Conservation (phyloP, 1,140 invertebrate species). For the Anastatus disparis region DNA sequence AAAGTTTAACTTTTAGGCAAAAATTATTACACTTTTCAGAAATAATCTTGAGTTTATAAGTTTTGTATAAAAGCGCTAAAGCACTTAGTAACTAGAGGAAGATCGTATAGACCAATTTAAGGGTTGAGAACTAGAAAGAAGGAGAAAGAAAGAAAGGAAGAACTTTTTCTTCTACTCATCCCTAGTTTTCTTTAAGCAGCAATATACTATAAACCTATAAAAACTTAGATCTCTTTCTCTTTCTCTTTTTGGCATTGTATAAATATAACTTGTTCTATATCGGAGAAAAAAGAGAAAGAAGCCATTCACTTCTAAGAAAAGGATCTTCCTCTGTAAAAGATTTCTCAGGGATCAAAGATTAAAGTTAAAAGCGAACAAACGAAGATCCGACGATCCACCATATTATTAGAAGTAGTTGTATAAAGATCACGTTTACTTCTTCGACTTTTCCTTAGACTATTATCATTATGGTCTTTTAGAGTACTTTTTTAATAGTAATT, state of each 20-base stretch:
- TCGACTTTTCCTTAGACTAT: no score
- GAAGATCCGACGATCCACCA: no score
- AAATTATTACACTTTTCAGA: not conserved
- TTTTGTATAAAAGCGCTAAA: not conserved
- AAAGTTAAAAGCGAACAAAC: not conserved
- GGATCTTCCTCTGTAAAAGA: not conserved
- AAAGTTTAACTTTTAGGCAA: not conserved
- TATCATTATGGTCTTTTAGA: no score
- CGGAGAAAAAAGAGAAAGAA: not conserved
- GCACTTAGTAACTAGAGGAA: not conserved
- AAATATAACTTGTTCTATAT: not conserved
- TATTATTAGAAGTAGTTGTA: no score
- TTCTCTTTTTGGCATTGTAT: not conserved
- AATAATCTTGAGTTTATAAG: not conserved
- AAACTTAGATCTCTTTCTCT: not conserved
- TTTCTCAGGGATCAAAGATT: not conserved
- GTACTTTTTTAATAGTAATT: no score
- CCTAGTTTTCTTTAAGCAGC: not conserved
- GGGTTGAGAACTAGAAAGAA: not conserved
- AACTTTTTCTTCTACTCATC: not conserved
- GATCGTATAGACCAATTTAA: not conserved
- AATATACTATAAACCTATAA: conserved; percentile 1
- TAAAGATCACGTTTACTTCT: no score
- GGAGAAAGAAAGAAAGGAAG: not conserved
- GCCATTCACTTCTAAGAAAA: not conserved